Evolutionary conservation across 2,888 invertebrate genomes (phyloP), one percentile per base, ranked within the genome.

Genomic region (Cerceris ruficornis): DNA sequence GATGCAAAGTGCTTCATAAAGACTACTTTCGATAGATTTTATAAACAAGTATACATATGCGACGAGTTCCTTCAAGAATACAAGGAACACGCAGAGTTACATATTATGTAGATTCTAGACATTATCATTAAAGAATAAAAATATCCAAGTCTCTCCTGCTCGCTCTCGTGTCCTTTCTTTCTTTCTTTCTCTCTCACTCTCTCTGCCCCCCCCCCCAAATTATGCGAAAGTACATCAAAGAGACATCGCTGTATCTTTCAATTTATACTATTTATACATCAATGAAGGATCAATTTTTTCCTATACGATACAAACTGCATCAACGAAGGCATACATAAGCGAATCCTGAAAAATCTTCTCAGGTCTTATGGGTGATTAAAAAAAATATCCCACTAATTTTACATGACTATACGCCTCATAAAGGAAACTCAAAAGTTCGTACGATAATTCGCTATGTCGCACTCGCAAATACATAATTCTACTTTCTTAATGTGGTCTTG

Each of bases 401-500:
- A 49, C 59, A 50, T 4, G 60, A 59, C 55, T n/a, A 43, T 58
- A 65, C 15, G 9, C 50, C 42, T 69, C 13, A 17, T 46, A 17
- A 72, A 60, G 58, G 15, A 39, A 75, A 50, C 15, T 52, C 28
- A 55, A 77, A 69, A 17, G 17, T 49, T 66, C 39, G 39, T 62
- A 49, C 50, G 66, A 69, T 49, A 75, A 72, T 69, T 67, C 67
- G 76, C 76, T 62, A 39, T 43, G 66, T 54, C 14, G 43, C n/a
- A 57, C 50, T 77, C 55, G 54, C 59, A 69, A 62, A 75, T 64
- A 75, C 68, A 74, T 71, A 73, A 69, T 65, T 72, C 67, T 69
- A 69, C 70, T 76, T 70, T 61, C 67, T 78, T 69, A 39, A 77
- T 80, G 90, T 91, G 90, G 90, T 89, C 86, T 88, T 87, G 84